Evolutionary conservation across 2,797 vertebrate genomes (phyloP).

Genomic region (Borostomias antarcticus): DNA sequence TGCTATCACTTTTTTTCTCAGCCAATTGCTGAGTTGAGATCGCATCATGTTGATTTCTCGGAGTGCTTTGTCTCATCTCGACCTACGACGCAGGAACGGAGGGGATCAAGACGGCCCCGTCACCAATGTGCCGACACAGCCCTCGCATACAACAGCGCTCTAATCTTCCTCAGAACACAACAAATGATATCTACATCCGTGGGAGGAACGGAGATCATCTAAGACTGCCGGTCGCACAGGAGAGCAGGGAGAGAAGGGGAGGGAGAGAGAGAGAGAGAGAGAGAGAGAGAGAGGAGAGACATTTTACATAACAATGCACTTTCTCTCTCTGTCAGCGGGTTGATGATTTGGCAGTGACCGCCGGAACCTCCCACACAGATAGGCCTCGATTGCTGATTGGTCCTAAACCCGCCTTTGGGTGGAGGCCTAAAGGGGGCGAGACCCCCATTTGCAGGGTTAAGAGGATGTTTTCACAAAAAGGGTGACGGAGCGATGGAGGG

Average conservation of each 20-base stretch:
- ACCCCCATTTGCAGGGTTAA: background rate
- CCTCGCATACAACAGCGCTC: background rate
- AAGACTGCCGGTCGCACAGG: background rate
- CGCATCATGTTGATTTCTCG: no score
- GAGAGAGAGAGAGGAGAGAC: background rate
- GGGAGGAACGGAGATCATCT: background rate
- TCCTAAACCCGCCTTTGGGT: background rate
- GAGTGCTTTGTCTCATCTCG: no score
- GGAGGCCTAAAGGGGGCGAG: background rate
- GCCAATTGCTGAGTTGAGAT: no score
- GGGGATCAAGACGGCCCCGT: no score
- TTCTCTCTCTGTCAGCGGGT: slow-evolving; percentile 11
- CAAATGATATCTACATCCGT: slow-evolving; percentile 13
- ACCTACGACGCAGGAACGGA: no score
- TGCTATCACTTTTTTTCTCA: no score
- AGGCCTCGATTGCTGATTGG: slow-evolving; percentile 4
- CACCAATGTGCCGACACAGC: no score
- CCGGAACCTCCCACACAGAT: background rate
- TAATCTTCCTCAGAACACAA: background rate
- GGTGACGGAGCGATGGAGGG: background rate
- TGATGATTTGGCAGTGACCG: slow-evolving; percentile 10
- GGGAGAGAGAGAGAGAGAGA: background rate
- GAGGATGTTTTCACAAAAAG: slow-evolving; percentile 4
- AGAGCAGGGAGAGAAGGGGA: background rate
- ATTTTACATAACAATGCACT: background rate